phyloP scores from a whole-genome alignment of 2,888 invertebrate species.

The Icerya purchasi region DNA sequence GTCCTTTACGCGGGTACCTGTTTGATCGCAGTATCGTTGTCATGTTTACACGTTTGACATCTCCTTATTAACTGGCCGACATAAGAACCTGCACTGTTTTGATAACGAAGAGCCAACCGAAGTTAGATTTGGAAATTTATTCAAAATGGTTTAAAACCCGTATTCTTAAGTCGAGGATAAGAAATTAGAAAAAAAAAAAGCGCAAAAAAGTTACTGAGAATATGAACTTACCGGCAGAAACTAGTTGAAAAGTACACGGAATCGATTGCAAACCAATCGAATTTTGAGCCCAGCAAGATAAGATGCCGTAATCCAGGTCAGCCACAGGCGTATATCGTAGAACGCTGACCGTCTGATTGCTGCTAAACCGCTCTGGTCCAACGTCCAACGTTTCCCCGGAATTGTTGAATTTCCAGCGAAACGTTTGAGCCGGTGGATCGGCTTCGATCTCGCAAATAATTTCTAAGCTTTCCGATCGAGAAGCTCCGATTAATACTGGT shows the following conservation, averaged over 20 bases:
- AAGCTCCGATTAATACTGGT: constrained; percentile 66
- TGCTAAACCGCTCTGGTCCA: constrained; percentile 48
- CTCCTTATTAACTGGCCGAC: too few relatives aligned
- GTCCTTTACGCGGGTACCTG: too few relatives aligned
- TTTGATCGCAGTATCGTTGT: too few relatives aligned
- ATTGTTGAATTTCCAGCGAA: constrained; percentile 88
- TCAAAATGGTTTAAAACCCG: too few relatives aligned
- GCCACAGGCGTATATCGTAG: constrained; percentile 34
- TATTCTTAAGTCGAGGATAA: too few relatives aligned
- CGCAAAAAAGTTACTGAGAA: too few relatives aligned
- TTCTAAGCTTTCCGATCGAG: constrained; percentile 64
- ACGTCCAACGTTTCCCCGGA: constrained; percentile 73
- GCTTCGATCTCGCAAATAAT: constrained; percentile 78
- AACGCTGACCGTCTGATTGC: constrained; percentile 43
- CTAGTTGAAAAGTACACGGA: constrained; percentile 73
- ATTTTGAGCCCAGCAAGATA: constrained; percentile 70
- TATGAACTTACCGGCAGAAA: constrained; percentile 53
- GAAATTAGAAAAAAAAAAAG: background rate
- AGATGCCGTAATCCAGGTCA: constrained; percentile 63
- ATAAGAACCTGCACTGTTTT: too few relatives aligned
- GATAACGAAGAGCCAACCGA: too few relatives aligned
- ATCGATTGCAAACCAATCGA: constrained; percentile 58
- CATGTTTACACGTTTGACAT: too few relatives aligned
- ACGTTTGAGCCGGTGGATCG: constrained; percentile 70
- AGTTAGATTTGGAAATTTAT: too few relatives aligned